Conservation (phyloP, 1,140 invertebrate species). For the Papilio glaucus region DNA sequence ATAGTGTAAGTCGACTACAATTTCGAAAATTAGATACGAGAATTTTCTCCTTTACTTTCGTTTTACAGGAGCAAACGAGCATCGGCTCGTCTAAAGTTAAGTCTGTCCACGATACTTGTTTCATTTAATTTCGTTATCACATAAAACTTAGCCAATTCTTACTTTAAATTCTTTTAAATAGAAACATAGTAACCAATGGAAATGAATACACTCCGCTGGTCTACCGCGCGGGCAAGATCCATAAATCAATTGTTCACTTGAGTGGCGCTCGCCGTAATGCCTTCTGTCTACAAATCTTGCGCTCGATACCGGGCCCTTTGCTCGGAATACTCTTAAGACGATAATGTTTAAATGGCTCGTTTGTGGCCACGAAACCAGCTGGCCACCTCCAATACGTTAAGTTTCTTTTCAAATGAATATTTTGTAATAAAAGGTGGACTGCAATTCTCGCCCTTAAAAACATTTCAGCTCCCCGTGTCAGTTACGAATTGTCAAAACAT, state of each 20-base stretch:
- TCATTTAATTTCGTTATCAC: too few relatives aligned
- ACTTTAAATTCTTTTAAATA: background rate
- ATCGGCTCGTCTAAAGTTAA: too few relatives aligned
- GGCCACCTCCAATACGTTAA: background rate
- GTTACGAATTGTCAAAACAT: too few relatives aligned
- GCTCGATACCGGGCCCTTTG: constrained; percentile 37
- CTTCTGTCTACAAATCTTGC: constrained; percentile 46
- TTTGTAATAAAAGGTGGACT: too few relatives aligned
- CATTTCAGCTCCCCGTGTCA: too few relatives aligned
- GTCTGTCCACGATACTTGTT: too few relatives aligned
- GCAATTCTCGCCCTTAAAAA: too few relatives aligned
- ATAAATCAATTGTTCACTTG: constrained; percentile 38
- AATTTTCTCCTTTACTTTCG: too few relatives aligned
- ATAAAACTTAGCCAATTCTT: background rate
- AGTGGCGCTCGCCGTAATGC: constrained; percentile 41
- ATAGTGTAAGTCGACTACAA: too few relatives aligned
- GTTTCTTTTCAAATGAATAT: too few relatives aligned
- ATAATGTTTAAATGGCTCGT: constrained; percentile 46
- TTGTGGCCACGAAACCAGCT: constrained; percentile 37
- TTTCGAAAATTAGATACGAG: too few relatives aligned
- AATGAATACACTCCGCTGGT: background rate
- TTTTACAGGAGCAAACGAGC: too few relatives aligned
- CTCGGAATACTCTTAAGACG: constrained; percentile 46
- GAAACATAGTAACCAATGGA: background rate
- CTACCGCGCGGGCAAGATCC: background rate